A percentile compares a stretch with the other conserved stretches of the same genome.
Evolutionary conservation across 64 coral and sea anemone genomes (phyloP).

Genomic region (Montipora efflorescens): DNA sequence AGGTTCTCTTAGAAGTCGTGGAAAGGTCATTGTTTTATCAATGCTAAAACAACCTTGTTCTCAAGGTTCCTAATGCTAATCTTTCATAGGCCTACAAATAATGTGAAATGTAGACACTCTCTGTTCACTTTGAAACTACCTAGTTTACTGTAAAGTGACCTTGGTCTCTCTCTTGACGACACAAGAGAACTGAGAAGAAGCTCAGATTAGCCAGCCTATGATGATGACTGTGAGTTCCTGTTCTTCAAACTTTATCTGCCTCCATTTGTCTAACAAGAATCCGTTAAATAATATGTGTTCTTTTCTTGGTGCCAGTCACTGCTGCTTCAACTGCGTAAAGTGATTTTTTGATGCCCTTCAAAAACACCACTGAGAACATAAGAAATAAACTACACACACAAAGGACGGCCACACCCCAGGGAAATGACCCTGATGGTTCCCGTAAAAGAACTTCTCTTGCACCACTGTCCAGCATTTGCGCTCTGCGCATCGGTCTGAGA

Average conservation of each 20-base stretch:
- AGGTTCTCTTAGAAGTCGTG: too few species aligned
- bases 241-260: neutral
- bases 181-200: too few species aligned
- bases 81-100: too few species aligned
- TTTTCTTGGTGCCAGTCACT: neutral
- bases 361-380: neutral
- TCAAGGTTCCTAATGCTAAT: too few species aligned
- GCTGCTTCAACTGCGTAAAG: neutral
- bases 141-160: too few species aligned
- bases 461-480: slow-evolving; percentile 1
- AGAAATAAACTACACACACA: neutral
- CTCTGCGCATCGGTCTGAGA: neutral
- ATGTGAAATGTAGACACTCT: too few species aligned
- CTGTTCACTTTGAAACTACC: too few species aligned
- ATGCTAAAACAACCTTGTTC: too few species aligned
- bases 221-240: neutral
- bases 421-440: neutral
- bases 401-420: neutral
- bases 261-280: neutral
- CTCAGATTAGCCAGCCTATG: too few species aligned
- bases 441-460: neutral
- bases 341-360: neutral
- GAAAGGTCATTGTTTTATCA: too few species aligned
- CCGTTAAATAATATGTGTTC: slow-evolving; percentile 9
- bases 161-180: too few species aligned